Conservation (phyloP, 1,140 invertebrate species). For the Orussus abietinus region DNA sequence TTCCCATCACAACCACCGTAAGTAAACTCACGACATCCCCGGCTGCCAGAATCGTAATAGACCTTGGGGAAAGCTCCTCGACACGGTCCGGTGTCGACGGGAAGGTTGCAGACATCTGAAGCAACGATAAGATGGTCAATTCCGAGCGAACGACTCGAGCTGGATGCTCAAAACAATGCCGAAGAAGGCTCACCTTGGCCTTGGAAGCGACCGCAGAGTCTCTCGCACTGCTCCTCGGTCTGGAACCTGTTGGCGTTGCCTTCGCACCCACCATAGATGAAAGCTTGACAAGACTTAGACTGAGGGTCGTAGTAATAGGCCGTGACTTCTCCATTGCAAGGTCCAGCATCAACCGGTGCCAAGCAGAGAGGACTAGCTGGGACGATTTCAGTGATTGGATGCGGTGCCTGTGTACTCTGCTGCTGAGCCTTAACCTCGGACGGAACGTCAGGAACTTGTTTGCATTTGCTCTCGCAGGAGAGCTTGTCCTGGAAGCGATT, state of each 20-base stretch:
- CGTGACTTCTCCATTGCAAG: slow-evolving; percentile 63
- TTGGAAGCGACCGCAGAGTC: slow-evolving; percentile 70
- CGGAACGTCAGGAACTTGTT: too few species aligned
- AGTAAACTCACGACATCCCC: slow-evolving; percentile 65
- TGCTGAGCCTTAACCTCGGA: too few species aligned
- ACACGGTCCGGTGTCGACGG: slow-evolving; percentile 68
- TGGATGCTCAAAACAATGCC: slow-evolving; percentile 3
- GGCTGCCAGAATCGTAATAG: slow-evolving; percentile 61
- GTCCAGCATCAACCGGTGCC: slow-evolving; percentile 63
- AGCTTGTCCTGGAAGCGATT: slow-evolving; percentile 59
- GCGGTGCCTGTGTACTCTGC: too few species aligned
- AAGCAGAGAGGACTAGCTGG: slow-evolving; percentile 56
- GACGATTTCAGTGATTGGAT: slow-evolving; percentile 1
- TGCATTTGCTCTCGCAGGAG: slow-evolving; percentile 50
- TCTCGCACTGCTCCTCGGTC: slow-evolving; percentile 75
- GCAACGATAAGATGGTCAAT: slow-evolving; percentile 21
- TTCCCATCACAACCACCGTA: slow-evolving; percentile 86
- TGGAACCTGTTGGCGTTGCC: slow-evolving; percentile 82
- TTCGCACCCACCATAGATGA: slow-evolving; percentile 77
- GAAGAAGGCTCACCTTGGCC: slow-evolving; percentile 59
- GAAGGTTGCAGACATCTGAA: slow-evolving; percentile 60
- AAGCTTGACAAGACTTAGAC: slow-evolving; percentile 61
- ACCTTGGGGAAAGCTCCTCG: slow-evolving; percentile 59
- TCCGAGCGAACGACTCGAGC: too few species aligned
- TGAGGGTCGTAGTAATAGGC: slow-evolving; percentile 73